Base-by-base conservation (phyloP, 2,113 vertebrate species). In the Oryzias celebensis region DNA sequence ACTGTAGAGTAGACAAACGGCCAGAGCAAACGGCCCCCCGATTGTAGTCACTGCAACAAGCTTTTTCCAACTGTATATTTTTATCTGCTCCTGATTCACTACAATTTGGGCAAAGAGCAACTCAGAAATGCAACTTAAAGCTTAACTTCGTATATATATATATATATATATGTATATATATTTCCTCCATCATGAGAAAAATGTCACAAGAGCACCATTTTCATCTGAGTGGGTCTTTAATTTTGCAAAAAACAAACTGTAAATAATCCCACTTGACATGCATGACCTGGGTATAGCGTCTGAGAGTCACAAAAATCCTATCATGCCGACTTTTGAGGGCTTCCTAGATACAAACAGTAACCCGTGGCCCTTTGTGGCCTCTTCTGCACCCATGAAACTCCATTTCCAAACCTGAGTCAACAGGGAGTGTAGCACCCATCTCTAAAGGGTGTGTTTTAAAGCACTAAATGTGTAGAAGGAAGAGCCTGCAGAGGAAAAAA, bases 371-470 rank as follows among this genome's bases (percentile, higher is more conserved):
- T 41, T 20, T 41, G 22, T 10, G 13, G n/a, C 56, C 58, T 23
- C 43, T 31, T 18, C 64, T 45, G 65, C 42, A 45, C 44, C 22
- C 24, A 65, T 62, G 58, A 81, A 68, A 65, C 52, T 77, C 69
- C 75, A 45, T 47, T 73, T 66, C 54, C 59, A 75, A 63, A 80
- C 60, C 59, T 51, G 52, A 71, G 53, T 61, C 67, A 62, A 46
- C 58, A 43, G 75, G 65, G 78, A 88, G 83, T 83, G 69, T 59
- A 84, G 73, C 55, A 80, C 76, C 80, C 77, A 80, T 71, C 77
- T 72, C 58, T 44, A 36, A 66, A 65, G 66, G 16, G 73, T 73
- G 77, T 77, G 71, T 86, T 80, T 80, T 61, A 75, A 66, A 61
- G 62, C 65, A 47, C 54, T 59, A 43, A 47, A 46, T 51, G 73